These are phyloP conservation scores for Chiroxiphia lanceolata DNA, from an alignment of 2,797 vertebrate genomes.

Conservation along the genomic window DNA sequence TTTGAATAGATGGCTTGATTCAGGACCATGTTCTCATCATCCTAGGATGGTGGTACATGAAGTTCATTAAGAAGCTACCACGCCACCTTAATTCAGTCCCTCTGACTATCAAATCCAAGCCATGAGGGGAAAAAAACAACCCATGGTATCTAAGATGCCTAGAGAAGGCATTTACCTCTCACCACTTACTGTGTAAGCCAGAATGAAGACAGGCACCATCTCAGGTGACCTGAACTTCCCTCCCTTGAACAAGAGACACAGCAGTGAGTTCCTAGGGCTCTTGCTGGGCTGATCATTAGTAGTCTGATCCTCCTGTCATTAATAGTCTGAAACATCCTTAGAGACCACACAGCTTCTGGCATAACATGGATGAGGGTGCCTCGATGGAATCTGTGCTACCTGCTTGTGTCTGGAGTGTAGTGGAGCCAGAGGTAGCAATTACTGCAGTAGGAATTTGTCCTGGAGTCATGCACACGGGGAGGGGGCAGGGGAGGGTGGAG, in stretches of 20 bases:
- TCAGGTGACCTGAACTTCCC: background rate
- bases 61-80: background rate
- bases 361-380: background rate
- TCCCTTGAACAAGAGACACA: background rate
- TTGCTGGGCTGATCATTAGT: background rate
- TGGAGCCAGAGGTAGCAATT: background rate
- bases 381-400: background rate
- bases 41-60: background rate
- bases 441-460: background rate
- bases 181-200: background rate
- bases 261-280: background rate
- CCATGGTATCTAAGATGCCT: background rate
- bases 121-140: background rate
- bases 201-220: background rate
- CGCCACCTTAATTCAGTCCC: background rate
- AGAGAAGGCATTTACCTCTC: background rate
- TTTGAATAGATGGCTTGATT: background rate
- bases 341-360: background rate
- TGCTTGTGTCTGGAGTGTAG: background rate
- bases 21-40: background rate
- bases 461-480: background rate
- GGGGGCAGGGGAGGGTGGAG: accelerated
- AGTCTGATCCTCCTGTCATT: background rate
- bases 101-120: background rate
- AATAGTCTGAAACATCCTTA: background rate